Evolutionary conservation across 2,888 invertebrate species (phyloP).

Genomic region (Helicoverpa assulta): DNA sequence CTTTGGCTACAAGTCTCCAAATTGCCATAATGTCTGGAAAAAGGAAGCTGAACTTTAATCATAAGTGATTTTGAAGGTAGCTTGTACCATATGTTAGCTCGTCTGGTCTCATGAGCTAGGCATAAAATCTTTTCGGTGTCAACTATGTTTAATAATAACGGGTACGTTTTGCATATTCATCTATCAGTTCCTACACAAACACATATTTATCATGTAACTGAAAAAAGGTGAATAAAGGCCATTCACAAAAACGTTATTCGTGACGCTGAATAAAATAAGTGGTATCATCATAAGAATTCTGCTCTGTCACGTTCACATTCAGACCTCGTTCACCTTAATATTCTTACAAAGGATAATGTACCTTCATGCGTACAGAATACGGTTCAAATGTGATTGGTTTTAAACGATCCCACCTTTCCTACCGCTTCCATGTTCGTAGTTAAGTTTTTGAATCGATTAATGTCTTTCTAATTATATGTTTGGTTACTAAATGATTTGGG

Average conservation of each 20-base stretch:
- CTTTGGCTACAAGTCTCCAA: too few species aligned
- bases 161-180: neutral
- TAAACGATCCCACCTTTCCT: neutral
- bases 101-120: too few species aligned
- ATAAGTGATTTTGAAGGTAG: too few species aligned
- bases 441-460: neutral
- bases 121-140: too few species aligned
- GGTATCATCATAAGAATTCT: slow-evolving; percentile 32
- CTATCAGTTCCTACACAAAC: neutral
- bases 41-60: too few species aligned
- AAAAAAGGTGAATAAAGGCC: slow-evolving; percentile 17
- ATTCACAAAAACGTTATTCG: slow-evolving; percentile 30
- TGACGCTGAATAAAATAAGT: slow-evolving; percentile 41
- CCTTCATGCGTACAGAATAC: slow-evolving; percentile 15
- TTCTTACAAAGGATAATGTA: slow-evolving; percentile 24
- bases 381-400: slow-evolving; percentile 14
- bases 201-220: neutral
- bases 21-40: too few species aligned
- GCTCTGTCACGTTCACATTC: slow-evolving; percentile 27
- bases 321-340: slow-evolving; percentile 17
- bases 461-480: slow-evolving; percentile 6
- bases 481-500: neutral
- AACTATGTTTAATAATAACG: too few species aligned
- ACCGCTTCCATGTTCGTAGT: neutral
- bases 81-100: too few species aligned